phyloP scores from a whole-genome alignment of 2,797 vertebrate genomes.

The Pseudomugil tenellus region DNA sequence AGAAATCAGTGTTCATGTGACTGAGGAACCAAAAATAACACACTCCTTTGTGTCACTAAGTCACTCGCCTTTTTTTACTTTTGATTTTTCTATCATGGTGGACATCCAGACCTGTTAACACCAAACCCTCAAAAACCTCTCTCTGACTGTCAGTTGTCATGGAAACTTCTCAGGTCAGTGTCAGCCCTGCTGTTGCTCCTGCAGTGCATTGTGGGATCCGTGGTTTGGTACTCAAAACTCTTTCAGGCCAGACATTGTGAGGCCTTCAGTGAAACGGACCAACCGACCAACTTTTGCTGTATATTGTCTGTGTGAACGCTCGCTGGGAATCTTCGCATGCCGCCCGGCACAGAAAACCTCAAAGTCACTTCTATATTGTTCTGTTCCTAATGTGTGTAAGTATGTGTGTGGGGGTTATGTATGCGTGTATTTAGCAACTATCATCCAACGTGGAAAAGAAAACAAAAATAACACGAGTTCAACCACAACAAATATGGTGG shows the following conservation, averaged over 20 bases:
- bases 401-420: slow-evolving; percentile 71
- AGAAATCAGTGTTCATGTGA: slow-evolving; percentile 49
- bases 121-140: slow-evolving; percentile 50
- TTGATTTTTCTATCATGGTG: slow-evolving; percentile 68
- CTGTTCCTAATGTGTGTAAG: slow-evolving; percentile 79
- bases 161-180: slow-evolving; percentile 84
- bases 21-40: slow-evolving; percentile 71
- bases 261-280: slow-evolving; percentile 69
- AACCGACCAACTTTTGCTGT: slow-evolving; percentile 74
- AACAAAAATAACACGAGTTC: slow-evolving; percentile 50
- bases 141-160: slow-evolving; percentile 76
- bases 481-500: slow-evolving; percentile 71
- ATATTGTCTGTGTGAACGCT: slow-evolving; percentile 80
- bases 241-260: slow-evolving; percentile 60
- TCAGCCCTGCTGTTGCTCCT: slow-evolving; percentile 79
- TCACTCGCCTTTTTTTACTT: slow-evolving; percentile 68
- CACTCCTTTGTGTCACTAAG: slow-evolving; percentile 66
- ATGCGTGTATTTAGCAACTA: slow-evolving; percentile 72
- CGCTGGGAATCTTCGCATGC: slow-evolving; percentile 83
- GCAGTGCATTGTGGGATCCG: slow-evolving; percentile 79
- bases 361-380: slow-evolving; percentile 82
- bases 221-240: slow-evolving; percentile 63
- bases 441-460: slow-evolving; percentile 64
- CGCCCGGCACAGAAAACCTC: slow-evolving; percentile 71
- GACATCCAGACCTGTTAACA: slow-evolving; percentile 55